Conservation (phyloP, 2,113 vertebrate species). For the Gambusia holbrooki region DNA sequence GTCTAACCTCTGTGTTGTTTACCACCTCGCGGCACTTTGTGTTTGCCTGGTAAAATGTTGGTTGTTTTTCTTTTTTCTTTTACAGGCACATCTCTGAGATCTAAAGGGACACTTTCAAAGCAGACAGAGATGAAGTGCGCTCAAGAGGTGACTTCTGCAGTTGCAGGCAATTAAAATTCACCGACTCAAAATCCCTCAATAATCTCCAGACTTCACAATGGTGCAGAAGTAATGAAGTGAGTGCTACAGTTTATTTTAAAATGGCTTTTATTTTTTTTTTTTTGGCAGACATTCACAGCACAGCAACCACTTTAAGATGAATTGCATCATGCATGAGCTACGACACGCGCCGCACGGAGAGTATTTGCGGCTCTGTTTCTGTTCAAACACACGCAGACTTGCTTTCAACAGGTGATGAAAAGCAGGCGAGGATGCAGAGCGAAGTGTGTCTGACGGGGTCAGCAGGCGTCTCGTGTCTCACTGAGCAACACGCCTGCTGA, state of each 20-base stretch:
- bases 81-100: constrained; percentile 6
- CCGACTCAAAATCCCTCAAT: constrained; percentile 1
- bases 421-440: constrained; percentile 19
- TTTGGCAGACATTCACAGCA: background rate
- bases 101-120: constrained; percentile 25
- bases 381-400: constrained; percentile 1
- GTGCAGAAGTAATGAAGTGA: constrained; percentile 7
- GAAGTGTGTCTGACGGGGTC: constrained; percentile 37
- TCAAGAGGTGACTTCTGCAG: constrained; percentile 19
- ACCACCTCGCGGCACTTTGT: constrained; percentile 1
- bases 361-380: constrained; percentile 6
- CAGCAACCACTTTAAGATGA: background rate
- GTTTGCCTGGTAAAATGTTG: background rate
- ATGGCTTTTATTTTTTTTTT: background rate
- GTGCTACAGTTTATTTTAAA: background rate
- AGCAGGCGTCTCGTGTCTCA: constrained; percentile 17
- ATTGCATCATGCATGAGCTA: background rate
- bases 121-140: constrained; percentile 29
- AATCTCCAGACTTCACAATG: background rate
- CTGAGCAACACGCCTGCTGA: too few relatives aligned
- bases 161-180: constrained; percentile 38
- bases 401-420: constrained; percentile 22
- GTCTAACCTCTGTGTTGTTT: constrained; percentile 30
- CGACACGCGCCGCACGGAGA: background rate
- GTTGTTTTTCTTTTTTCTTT: background rate